phyloP scores from a whole-genome alignment of 2,888 invertebrate genomes.

The Brenthis hecate region DNA sequence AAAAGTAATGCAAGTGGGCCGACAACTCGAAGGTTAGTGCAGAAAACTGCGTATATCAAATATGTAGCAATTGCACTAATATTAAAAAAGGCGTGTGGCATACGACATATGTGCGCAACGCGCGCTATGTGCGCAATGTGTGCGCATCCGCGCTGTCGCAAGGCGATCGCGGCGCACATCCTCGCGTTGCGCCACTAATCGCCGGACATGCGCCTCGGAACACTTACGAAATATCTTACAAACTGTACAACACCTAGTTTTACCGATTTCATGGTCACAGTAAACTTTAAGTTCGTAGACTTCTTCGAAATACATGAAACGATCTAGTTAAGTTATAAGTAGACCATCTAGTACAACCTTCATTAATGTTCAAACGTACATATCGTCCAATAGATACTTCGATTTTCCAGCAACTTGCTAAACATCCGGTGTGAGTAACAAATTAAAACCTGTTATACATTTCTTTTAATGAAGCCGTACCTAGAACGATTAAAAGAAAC shows the following conservation, averaged over 20 bases:
- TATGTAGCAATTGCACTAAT: conserved; percentile 75
- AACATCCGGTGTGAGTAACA: conserved; percentile 35
- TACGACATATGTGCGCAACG: conserved; percentile 63
- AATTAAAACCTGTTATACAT: conserved; percentile 32
- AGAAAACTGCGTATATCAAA: conserved; percentile 68
- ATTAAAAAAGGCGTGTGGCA: conserved; percentile 68
- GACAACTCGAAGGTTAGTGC: conserved; percentile 73
- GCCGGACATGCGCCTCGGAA: conserved; percentile 76
- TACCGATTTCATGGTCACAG: conserved; percentile 35
- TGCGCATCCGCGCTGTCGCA: conserved; percentile 79
- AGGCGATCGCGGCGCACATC: conserved; percentile 71
- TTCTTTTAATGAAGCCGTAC: conserved; percentile 39
- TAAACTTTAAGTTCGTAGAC: neutral
- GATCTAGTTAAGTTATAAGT: neutral
- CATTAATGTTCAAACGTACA: neutral
- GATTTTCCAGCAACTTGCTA: conserved; percentile 34
- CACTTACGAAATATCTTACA: conserved; percentile 59
- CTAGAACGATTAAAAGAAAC: conserved; percentile 35
- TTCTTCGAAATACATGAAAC: neutral
- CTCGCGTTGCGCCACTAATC: conserved; percentile 75
- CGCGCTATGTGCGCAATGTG: conserved; percentile 68
- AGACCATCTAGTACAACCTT: neutral
- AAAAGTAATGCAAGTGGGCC: conserved; percentile 76
- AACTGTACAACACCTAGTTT: conserved; percentile 28
- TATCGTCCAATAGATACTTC: conserved; percentile 25